phyloP scores from a whole-genome alignment of 2,888 invertebrate species.

The Lepidocyrtoides sp. region DNA sequence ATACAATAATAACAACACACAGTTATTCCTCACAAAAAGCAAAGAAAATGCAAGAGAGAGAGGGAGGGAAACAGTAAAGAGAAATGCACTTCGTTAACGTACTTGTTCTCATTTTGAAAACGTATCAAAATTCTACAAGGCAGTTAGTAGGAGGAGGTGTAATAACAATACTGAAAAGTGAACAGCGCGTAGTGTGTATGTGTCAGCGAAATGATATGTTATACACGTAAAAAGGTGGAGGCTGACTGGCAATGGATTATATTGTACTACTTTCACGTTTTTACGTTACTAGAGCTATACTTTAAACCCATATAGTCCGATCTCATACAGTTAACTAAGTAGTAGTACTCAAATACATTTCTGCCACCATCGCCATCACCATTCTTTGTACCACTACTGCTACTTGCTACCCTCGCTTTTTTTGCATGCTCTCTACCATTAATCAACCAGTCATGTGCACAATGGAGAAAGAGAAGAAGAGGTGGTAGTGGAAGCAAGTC shows the following conservation, averaged over 20 bases:
- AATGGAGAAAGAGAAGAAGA: conserved; percentile 30
- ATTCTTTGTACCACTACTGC: neutral
- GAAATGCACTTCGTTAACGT: conserved; percentile 6
- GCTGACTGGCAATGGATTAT: no score
- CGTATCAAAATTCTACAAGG: conserved; percentile 16
- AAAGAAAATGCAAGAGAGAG: neutral
- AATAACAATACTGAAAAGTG: conserved; percentile 39
- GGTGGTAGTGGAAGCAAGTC: neutral
- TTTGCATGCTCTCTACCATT: conserved; percentile 69
- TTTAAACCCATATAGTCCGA: no score
- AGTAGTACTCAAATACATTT: neutral
- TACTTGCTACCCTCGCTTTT: conserved; percentile 60
- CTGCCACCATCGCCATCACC: neutral
- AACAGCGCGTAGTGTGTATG: neutral
- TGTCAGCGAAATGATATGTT: conserved; percentile 46
- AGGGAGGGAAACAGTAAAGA: neutral
- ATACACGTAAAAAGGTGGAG: neutral
- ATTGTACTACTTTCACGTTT: neutral
- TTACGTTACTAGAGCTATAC: neutral
- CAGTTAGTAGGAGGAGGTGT: conserved; percentile 26
- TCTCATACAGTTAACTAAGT: neutral
- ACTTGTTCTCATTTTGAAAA: neutral
- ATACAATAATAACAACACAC: neutral
- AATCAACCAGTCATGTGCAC: conserved; percentile 78
- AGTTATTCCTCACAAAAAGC: neutral